Evolutionary conservation across 1,140 invertebrate genomes (phyloP).

Genomic region (Hesperophylax magnus): DNA sequence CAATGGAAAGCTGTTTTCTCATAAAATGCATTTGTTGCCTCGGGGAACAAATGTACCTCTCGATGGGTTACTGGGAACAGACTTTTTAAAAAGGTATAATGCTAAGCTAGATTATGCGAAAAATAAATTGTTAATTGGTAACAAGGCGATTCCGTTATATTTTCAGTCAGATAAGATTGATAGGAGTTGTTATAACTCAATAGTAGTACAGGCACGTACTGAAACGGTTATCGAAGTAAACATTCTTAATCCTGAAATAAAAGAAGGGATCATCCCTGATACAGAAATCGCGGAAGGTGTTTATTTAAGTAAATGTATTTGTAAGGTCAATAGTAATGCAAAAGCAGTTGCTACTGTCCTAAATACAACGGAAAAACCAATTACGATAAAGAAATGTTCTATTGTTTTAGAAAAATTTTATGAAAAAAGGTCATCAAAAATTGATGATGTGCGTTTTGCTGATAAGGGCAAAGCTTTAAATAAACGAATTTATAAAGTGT

Average conservation of each 20-base stretch:
- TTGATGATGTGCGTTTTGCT: not conserved
- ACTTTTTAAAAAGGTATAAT: not conserved
- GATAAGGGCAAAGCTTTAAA: not conserved
- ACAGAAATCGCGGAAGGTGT: constrained; percentile 38
- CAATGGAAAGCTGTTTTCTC: not conserved
- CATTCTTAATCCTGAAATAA: constrained; percentile 51
- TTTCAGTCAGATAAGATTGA: not conserved
- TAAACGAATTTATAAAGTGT: not conserved
- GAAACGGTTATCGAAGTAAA: constrained; percentile 49
- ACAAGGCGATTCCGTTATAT: not conserved
- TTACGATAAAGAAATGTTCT: constrained; percentile 12
- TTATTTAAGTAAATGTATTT: constrained; percentile 33
- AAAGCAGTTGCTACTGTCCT: constrained; percentile 50
- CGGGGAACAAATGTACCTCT: not conserved
- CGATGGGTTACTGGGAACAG: not conserved
- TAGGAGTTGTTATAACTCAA: not conserved
- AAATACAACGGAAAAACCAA: constrained; percentile 52
- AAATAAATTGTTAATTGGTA: not conserved
- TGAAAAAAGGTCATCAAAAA: constrained; percentile 22
- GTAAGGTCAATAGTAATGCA: not conserved
- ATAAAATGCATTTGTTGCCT: not conserved
- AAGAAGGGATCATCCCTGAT: constrained; percentile 45
- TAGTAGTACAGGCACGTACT: constrained; percentile 34
- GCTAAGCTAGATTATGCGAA: not conserved
- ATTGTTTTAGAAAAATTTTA: not conserved